Percentiles rank a stretch among this genome's conserved stretches.
Evolutionary conservation across 2,888 invertebrate genomes (phyloP).

Genomic region (Galerucella nymphaeae): DNA sequence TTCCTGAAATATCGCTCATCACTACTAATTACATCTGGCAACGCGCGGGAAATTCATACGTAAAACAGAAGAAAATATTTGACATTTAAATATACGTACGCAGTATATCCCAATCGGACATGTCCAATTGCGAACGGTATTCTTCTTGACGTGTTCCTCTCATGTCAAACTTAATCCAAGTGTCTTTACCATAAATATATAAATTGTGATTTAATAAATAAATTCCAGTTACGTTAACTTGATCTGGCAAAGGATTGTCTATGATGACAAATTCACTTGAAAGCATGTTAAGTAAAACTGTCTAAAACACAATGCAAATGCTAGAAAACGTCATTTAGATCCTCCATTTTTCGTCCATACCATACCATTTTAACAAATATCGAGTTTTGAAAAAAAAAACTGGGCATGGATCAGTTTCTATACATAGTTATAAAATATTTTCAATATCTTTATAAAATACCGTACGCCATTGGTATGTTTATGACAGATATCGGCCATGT

Average conservation of each 20-base stretch:
- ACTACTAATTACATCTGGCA: neutral
- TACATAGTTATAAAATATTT: too few species aligned
- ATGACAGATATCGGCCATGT: too few species aligned
- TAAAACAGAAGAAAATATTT: too few species aligned
- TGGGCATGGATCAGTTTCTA: too few species aligned
- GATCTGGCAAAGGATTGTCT: slow-evolving; percentile 83
- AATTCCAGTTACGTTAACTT: slow-evolving; percentile 73
- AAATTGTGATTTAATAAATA: slow-evolving; percentile 76
- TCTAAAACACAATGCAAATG: slow-evolving; percentile 66
- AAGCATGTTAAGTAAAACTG: slow-evolving; percentile 89
- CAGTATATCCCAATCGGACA: slow-evolving; percentile 78
- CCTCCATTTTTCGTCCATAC: too few species aligned
- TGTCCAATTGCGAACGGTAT: slow-evolving; percentile 69
- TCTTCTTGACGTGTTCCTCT: slow-evolving; percentile 77
- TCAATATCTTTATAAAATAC: too few species aligned
- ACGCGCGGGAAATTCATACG: too few species aligned
- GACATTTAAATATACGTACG: slow-evolving; percentile 63
- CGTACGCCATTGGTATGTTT: too few species aligned
- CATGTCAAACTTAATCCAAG: slow-evolving; percentile 84
- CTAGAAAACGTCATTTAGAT: too few species aligned
- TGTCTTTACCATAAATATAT: slow-evolving; percentile 80
- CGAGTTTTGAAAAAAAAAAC: too few species aligned
- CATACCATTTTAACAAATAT: too few species aligned
- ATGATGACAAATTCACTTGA: slow-evolving; percentile 93
- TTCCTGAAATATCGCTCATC: too few species aligned